phyloP scores from a whole-genome alignment of 2,888 invertebrate species.

The Ypsolopha scabrella region DNA sequence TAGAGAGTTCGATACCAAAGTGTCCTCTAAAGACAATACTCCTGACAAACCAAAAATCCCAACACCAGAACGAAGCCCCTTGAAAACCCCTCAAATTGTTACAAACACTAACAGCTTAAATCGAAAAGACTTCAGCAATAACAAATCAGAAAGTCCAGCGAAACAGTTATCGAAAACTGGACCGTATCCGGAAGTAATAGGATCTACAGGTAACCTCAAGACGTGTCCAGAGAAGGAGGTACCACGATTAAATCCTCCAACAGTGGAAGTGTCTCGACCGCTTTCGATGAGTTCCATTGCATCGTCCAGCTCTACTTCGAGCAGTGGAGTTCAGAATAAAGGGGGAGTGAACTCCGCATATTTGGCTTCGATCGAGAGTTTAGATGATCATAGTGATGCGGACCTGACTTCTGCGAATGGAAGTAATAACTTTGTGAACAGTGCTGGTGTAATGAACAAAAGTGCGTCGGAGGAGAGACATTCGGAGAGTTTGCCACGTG shows the following conservation, averaged over 20 bases:
- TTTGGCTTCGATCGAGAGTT: constrained; percentile 88
- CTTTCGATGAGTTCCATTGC: constrained; percentile 83
- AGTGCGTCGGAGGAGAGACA: constrained; percentile 41
- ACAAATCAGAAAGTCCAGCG: constrained; percentile 27
- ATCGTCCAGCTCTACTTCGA: constrained; percentile 76
- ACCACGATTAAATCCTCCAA: constrained; percentile 63
- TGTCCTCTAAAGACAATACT: constrained; percentile 50
- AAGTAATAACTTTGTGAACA: constrained; percentile 55
- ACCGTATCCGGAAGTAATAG: constrained; percentile 47
- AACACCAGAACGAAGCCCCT: constrained; percentile 34
- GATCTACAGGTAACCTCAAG: constrained; percentile 59
- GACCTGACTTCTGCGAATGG: constrained; percentile 68
- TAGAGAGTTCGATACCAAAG: constrained; percentile 61
- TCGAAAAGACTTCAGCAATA: constrained; percentile 40
- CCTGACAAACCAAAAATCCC: constrained; percentile 37
- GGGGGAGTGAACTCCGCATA: constrained; percentile 80
- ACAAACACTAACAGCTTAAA: constrained; percentile 48
- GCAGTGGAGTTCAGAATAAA: constrained; percentile 73
- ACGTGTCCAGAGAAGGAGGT: constrained; percentile 49
- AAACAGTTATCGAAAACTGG: constrained; percentile 42
- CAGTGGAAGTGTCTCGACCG: constrained; percentile 73
- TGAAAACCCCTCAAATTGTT: constrained; percentile 34
- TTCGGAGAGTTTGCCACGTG: constrained; percentile 40
- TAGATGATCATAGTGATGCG: constrained; percentile 84
- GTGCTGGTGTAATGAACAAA: constrained; percentile 40